phyloP scores from a whole-genome alignment of 2,888 invertebrate species.

The Rhaphigaster nebulosa region DNA sequence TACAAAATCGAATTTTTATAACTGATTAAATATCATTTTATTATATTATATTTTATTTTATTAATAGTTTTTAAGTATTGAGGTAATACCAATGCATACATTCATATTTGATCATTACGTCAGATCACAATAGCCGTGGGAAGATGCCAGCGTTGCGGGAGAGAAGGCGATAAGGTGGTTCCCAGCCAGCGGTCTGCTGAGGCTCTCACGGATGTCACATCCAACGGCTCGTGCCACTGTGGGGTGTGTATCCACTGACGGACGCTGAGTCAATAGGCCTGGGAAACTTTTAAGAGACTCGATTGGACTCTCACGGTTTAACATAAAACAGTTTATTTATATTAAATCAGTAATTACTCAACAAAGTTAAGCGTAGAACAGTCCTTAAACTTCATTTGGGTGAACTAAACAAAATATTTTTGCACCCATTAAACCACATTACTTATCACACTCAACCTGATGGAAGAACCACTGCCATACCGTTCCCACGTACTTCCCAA shows the following conservation, averaged over 20 bases:
- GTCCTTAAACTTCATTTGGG: too few species aligned
- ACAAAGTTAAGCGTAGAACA: background rate
- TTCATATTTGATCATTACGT: too few species aligned
- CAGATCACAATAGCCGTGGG: background rate
- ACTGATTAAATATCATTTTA: too few species aligned
- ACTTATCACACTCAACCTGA: background rate
- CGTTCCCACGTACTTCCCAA: background rate
- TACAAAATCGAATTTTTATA: too few species aligned
- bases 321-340: too few species aligned
- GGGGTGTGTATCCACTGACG: background rate
- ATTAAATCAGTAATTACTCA: background rate
- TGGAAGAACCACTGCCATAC: background rate
- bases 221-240: background rate
- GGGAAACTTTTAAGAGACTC: background rate
- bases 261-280: background rate
- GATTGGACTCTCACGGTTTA: background rate
- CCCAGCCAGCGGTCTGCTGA: background rate
- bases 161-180: background rate
- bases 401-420: background rate
- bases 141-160: background rate
- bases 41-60: too few species aligned
- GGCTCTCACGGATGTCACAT: too few species aligned
- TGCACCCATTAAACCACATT: background rate
- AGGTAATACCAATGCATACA: too few species aligned
- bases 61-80: too few species aligned